These are phyloP conservation scores for Drosophila hamatofila DNA, from an alignment of 2,888 invertebrate genomes.

Conservation along the genomic window DNA sequence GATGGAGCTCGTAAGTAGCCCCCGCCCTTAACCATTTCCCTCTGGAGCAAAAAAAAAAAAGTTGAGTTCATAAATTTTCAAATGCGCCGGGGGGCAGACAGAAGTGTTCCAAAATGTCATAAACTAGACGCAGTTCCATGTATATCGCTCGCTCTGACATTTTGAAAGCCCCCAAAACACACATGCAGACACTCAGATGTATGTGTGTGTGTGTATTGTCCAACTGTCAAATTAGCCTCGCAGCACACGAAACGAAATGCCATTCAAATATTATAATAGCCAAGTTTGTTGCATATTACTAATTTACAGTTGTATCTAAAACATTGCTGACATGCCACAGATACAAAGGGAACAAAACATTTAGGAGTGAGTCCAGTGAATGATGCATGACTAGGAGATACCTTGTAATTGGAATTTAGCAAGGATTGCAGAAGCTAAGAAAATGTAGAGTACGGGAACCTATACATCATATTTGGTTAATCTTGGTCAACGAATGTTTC, in stretches of 20 bases:
- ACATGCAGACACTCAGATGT: slow-evolving; percentile 41
- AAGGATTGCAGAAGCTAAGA: too few species aligned
- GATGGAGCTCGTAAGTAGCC: slow-evolving; percentile 29
- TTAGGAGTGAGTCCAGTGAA: neutral
- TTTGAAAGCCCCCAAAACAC: slow-evolving; percentile 64
- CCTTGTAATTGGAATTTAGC: neutral
- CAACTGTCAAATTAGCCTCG: slow-evolving; percentile 76
- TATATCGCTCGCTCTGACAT: slow-evolving; percentile 50
- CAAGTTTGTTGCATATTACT: slow-evolving; percentile 58
- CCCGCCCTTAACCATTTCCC: neutral
- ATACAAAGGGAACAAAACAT: slow-evolving; percentile 2
- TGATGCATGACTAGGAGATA: neutral
- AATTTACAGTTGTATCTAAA: slow-evolving; percentile 58
- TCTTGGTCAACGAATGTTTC: neutral
- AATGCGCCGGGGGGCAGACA: slow-evolving; percentile 37
- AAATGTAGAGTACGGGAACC: neutral
- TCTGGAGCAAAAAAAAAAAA: slow-evolving; percentile 16
- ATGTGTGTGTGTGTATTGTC: slow-evolving; percentile 28
- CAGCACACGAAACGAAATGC: slow-evolving; percentile 35
- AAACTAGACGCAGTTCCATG: slow-evolving; percentile 65
- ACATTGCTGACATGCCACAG: slow-evolving; percentile 49
- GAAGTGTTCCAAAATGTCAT: slow-evolving; percentile 72
- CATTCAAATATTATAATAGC: slow-evolving; percentile 65
- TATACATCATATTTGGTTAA: neutral
- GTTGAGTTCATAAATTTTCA: slow-evolving; percentile 62